Percentiles rank a stretch among this genome's conserved stretches.
phyloP scores from a whole-genome alignment of 2,888 invertebrate genomes.

The Aporophyla nigra region DNA sequence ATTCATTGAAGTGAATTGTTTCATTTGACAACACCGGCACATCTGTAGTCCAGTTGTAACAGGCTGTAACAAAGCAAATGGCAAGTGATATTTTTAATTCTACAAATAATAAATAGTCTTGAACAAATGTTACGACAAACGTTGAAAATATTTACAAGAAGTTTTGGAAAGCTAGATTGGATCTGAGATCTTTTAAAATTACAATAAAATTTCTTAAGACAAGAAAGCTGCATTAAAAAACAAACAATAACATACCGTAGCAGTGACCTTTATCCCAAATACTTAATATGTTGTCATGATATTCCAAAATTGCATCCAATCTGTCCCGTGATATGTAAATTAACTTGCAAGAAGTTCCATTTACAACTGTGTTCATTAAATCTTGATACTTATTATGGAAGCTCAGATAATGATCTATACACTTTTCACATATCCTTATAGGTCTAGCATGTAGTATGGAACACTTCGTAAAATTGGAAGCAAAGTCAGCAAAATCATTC shows the following conservation, averaged over 20 bases:
- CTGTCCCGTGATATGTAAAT: slow-evolving; percentile 92
- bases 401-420: slow-evolving; percentile 89
- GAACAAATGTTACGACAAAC: not conserved
- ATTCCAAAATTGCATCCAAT: slow-evolving; percentile 91
- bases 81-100: not conserved
- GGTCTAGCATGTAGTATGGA: slow-evolving; percentile 91
- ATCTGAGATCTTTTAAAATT: not conserved
- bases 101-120: not conserved
- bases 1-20: slow-evolving; percentile 86
- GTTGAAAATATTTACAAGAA: not conserved
- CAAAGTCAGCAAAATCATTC: slow-evolving; percentile 88
- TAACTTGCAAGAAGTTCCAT: slow-evolving; percentile 91
- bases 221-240: not conserved
- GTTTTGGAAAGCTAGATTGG: not conserved
- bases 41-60: slow-evolving; percentile 88
- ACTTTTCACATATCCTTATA: slow-evolving; percentile 91
- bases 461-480: slow-evolving; percentile 91
- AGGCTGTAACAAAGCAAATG: slow-evolving; percentile 84
- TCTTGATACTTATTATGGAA: slow-evolving; percentile 89
- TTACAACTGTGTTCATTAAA: slow-evolving; percentile 83
- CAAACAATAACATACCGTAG: slow-evolving; percentile 85
- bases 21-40: slow-evolving; percentile 86
- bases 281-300: slow-evolving; percentile 89
- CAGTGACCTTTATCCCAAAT: slow-evolving; percentile 92
- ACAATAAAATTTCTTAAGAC: not conserved